Conservation (phyloP, 2,888 invertebrate genomes). For the Pyrgus malvae region DNA sequence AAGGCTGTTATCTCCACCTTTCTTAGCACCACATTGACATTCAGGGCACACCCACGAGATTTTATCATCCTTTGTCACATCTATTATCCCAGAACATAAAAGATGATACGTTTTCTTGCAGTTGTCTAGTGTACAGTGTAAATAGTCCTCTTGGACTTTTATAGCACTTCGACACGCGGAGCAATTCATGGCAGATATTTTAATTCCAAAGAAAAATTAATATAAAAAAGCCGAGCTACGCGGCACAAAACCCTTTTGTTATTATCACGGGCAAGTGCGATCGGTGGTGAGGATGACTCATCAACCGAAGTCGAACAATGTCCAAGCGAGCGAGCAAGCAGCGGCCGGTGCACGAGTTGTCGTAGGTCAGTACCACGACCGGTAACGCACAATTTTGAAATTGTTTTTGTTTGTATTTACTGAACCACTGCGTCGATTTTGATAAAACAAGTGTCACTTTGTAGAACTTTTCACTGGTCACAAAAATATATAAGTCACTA, state of each 20-base stretch:
- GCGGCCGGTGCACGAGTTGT: neutral
- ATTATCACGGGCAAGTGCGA: neutral
- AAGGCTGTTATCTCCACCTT: constrained; percentile 8
- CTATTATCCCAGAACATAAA: neutral
- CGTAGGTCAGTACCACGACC: constrained; percentile 1
- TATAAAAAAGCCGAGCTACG: neutral
- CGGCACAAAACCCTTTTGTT: neutral
- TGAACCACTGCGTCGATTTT: constrained; percentile 1
- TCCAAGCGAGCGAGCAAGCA: neutral
- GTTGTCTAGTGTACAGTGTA: neutral
- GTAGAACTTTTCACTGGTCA: neutral
- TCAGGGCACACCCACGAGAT: constrained; percentile 4
- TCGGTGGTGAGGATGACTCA: neutral
- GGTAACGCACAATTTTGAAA: constrained; percentile 2
- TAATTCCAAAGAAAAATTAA: neutral
- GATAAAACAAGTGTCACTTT: constrained; percentile 2
- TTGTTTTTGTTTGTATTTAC: constrained; percentile 8
- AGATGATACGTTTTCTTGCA: neutral
- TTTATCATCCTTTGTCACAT: neutral
- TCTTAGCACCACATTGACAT: constrained; percentile 3
- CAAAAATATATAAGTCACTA: neutral
- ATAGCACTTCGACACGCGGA: constrained; percentile 1
- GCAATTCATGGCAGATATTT: constrained; percentile 4
- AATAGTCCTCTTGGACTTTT: neutral
- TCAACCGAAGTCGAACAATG: neutral